Base-by-base conservation (phyloP, 2,888 invertebrate genomes). In the Leptopilina drosophilae region DNA sequence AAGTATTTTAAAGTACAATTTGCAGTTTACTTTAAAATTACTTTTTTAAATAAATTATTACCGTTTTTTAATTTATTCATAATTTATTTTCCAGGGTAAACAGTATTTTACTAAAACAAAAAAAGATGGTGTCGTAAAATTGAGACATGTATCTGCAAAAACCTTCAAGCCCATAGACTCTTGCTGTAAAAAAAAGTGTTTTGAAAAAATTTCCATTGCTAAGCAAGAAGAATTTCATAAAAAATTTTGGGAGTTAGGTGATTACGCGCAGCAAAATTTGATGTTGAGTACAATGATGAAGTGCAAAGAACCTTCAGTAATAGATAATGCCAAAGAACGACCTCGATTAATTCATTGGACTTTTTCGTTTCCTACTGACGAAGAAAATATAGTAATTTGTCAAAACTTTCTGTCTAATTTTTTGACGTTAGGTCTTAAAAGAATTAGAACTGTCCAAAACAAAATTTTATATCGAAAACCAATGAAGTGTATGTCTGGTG, bases 131-230 rank as follows among this genome's bases (percentile, higher is more conserved):
- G 2, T 59, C n/a, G 6, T 14, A 59, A 59, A 14, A 59, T n/a
- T 59, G 6, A 64, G 49, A 42, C n/a, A 12, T n/a, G 77, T 77
- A 6, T 14, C 77, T 12, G 62, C 26, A 69, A 80, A 80, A 62
- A 42, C 64, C 12, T 80, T 73, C 49, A 73, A 8, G 4, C 67
- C 14, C 4, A 53, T 64, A 12, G 53, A 33, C 8, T 69, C 56
- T 14, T 80, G 79, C 49, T 80, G 79, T 33, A 40, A 9, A 20
- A 8, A 77, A 64, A n/a, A 80, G 5, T 80, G 77, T 56, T 80
- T 64, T 11, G 20, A 64, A 2, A 80, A 77, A 80, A 76, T 80
- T 40, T 15, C 20, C 11, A 20, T 56, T 33, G 5, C 15, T 20
- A 42, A 73, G 20, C 79, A 77, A 73, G 40, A 49, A 49, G 73